A percentile compares a stretch with the other conserved stretches of the same genome.
These are phyloP conservation scores for Leptinotarsa defecta DNA, from an alignment of 1,140 invertebrate species.

Conservation along the genomic window DNA sequence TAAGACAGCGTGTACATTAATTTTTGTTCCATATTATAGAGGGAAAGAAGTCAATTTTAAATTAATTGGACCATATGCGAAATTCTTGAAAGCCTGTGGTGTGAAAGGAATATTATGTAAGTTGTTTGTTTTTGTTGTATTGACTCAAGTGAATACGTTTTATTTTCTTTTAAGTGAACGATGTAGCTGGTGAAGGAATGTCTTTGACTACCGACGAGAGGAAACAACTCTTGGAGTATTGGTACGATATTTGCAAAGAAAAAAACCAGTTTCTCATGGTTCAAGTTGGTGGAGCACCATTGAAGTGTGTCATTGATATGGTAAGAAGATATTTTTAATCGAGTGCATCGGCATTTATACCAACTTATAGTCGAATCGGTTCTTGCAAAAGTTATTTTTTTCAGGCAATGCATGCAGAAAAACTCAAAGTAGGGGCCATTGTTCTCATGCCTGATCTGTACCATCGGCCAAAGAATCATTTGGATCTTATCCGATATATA, in stretches of 20 bases:
- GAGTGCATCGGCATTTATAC: not conserved
- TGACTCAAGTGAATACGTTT: not conserved
- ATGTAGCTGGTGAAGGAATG: conserved; percentile 77
- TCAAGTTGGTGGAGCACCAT: conserved; percentile 74
- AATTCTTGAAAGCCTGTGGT: conserved; percentile 63
- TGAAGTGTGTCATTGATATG: conserved; percentile 72
- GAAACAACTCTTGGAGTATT: conserved; percentile 69
- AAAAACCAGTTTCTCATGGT: conserved; percentile 70
- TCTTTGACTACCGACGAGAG: conserved; percentile 70
- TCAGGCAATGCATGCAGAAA: conserved; percentile 74
- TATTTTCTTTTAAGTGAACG: conserved; percentile 66
- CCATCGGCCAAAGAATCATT: conserved; percentile 68
- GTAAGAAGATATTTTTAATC: conserved; percentile 57
- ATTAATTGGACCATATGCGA: conserved; percentile 65
- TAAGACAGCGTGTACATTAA: not conserved
- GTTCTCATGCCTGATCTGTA: conserved; percentile 78
- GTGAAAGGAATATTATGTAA: conserved; percentile 71
- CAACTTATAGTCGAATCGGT: too few relatives aligned
- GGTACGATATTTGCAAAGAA: conserved; percentile 64
- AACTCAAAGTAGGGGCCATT: conserved; percentile 69
- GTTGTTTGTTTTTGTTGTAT: conserved; percentile 17
- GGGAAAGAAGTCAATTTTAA: conserved; percentile 60
- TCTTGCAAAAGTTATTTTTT: conserved; percentile 34
- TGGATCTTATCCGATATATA: conserved; percentile 72
- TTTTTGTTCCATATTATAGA: conserved; percentile 36